Conservation (phyloP, 2,888 invertebrate genomes). For the Rhingia rostrata region DNA sequence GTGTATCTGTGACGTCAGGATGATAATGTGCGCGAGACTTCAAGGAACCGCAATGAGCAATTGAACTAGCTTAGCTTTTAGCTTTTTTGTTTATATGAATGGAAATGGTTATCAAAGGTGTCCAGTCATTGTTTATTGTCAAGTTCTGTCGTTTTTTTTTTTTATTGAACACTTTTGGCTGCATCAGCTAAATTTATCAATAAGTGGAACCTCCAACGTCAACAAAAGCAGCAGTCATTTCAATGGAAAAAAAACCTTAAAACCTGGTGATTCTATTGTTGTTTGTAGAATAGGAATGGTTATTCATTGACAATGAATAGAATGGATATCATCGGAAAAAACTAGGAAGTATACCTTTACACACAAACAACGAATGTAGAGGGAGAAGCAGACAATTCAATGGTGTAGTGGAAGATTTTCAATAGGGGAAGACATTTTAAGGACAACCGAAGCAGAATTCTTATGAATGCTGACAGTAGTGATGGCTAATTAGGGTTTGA, state of each 20-base stretch:
- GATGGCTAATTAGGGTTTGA: no score
- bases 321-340: neutral
- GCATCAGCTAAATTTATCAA: constrained; percentile 41
- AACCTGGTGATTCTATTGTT: constrained; percentile 9
- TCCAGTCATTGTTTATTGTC: constrained; percentile 17
- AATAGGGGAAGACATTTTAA: no score
- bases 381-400: no score
- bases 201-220: neutral
- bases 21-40: constrained; percentile 45
- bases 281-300: neutral
- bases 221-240: constrained; percentile 8
- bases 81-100: neutral
- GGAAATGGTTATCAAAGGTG: neutral
- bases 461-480: no score
- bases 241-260: constrained; percentile 38
- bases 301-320: neutral
- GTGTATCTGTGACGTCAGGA: constrained; percentile 27
- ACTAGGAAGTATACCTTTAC: no score
- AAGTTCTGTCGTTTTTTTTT: neutral
- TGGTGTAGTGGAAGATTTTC: no score
- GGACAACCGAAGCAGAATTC: no score
- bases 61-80: neutral
- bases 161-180: constrained; percentile 1
- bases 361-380: no score
- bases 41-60: constrained; percentile 28